A percentile compares a stretch with the other conserved stretches of the same genome.
Evolutionary conservation across 2,797 vertebrate species (phyloP).

Genomic region (Anguilla anguilla): DNA sequence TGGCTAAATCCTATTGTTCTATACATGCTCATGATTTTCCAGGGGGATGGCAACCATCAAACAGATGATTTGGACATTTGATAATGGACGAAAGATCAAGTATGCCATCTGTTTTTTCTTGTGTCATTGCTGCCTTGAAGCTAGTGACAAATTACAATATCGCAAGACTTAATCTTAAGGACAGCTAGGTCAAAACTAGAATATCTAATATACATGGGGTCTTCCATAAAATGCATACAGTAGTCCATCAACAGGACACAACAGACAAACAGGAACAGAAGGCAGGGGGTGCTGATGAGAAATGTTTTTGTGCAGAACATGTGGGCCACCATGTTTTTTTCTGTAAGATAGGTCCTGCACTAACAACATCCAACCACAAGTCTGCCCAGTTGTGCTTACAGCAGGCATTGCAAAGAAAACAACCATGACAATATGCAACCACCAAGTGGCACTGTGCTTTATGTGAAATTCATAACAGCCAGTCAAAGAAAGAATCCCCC

Average conservation of each 20-base stretch:
- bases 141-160: constrained; percentile 14
- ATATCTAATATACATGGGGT: not conserved
- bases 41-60: not conserved
- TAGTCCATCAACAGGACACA: constrained; percentile 8
- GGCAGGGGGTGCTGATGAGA: not conserved
- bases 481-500: not conserved
- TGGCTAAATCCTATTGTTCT: not conserved
- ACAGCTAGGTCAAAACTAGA: constrained; percentile 18
- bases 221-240: constrained; percentile 24
- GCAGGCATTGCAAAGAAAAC: constrained; percentile 21
- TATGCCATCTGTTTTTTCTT: not conserved
- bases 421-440: constrained; percentile 10
- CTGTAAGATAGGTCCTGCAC: constrained; percentile 1
- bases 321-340: not conserved
- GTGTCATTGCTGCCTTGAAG: constrained; percentile 19
- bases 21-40: not conserved
- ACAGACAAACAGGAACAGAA: not conserved
- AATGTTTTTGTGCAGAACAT: not conserved
- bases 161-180: constrained; percentile 5
- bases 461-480: constrained; percentile 5
- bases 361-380: constrained; percentile 16
- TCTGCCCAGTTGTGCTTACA: constrained; percentile 2
- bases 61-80: not conserved
- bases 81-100: not conserved
- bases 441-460: constrained; percentile 12